A percentile compares a stretch with the other conserved stretches of the same genome.
phyloP scores from a whole-genome alignment of 2,113 vertebrate species.

The Sylvicapra grimmia region DNA sequence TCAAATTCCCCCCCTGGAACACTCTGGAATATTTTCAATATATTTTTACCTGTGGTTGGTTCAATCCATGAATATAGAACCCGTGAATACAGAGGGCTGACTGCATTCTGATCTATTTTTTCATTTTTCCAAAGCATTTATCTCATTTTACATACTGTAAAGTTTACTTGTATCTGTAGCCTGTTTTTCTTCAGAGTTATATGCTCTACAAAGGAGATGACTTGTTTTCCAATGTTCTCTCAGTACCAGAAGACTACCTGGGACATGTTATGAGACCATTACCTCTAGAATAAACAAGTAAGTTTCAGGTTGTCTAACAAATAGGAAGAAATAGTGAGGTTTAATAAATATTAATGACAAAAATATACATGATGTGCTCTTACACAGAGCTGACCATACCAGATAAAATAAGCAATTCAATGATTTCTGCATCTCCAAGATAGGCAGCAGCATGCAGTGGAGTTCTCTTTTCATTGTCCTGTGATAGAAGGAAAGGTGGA shows the following conservation, averaged over 20 bases:
- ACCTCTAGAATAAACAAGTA: constrained; percentile 33
- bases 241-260: not conserved
- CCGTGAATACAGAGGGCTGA: not conserved
- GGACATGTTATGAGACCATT: not conserved
- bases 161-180: not conserved
- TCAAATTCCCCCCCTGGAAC: not conserved
- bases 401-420: constrained; percentile 98
- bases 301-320: constrained; percentile 59
- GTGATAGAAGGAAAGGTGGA: constrained; percentile 65
- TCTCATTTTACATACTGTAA: not conserved
- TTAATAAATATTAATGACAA: not conserved
- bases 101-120: not conserved
- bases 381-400: constrained; percentile 82
- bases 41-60: not conserved
- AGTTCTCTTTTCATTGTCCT: constrained; percentile 99
- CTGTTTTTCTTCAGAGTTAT: not conserved
- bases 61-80: not conserved
- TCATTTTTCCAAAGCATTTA: not conserved
- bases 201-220: not conserved
- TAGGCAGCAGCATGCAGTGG: constrained; percentile 98
- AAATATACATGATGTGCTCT: not conserved
- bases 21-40: not conserved
- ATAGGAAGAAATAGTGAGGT: constrained; percentile 18
- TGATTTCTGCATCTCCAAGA: constrained; percentile 98
- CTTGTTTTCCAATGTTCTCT: not conserved